Conservation (phyloP, 2,888 invertebrate genomes). For the Emmelina monodactyla region DNA sequence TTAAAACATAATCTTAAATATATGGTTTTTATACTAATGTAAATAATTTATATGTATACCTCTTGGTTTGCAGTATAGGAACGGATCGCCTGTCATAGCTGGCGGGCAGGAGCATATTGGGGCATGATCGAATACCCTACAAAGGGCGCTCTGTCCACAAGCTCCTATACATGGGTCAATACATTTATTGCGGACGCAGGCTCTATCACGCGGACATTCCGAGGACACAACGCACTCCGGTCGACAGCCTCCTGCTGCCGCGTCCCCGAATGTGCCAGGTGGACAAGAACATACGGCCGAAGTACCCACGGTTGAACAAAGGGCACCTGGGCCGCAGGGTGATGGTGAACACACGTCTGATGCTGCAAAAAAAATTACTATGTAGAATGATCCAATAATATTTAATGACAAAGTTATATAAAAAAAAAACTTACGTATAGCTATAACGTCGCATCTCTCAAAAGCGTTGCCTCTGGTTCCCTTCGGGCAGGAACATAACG, state of each 20-base stretch:
- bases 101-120: conserved; percentile 80
- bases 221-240: conserved; percentile 86
- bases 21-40: too few species aligned
- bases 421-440: conserved; percentile 29
- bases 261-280: conserved; percentile 76
- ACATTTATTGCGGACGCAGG: conserved; percentile 82
- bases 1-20: too few species aligned
- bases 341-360: conserved; percentile 63
- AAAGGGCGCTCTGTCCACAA: conserved; percentile 81
- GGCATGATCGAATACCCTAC: conserved; percentile 68
- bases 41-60: conserved; percentile 27
- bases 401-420: conserved; percentile 1
- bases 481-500: conserved; percentile 75
- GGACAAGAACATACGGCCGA: conserved; percentile 80
- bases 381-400: background rate
- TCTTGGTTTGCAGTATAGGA: conserved; percentile 67
- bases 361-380: background rate
- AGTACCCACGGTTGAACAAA: conserved; percentile 64
- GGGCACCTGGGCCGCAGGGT: conserved; percentile 82
- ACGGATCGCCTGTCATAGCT: conserved; percentile 80
- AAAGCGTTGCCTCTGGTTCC: conserved; percentile 76
- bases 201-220: conserved; percentile 78
- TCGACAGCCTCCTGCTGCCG: conserved; percentile 78
- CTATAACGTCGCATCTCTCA: conserved; percentile 62
- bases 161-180: conserved; percentile 81